phyloP scores from a whole-genome alignment of 2,797 vertebrate species.

The Gymnoscopelus braueri region DNA sequence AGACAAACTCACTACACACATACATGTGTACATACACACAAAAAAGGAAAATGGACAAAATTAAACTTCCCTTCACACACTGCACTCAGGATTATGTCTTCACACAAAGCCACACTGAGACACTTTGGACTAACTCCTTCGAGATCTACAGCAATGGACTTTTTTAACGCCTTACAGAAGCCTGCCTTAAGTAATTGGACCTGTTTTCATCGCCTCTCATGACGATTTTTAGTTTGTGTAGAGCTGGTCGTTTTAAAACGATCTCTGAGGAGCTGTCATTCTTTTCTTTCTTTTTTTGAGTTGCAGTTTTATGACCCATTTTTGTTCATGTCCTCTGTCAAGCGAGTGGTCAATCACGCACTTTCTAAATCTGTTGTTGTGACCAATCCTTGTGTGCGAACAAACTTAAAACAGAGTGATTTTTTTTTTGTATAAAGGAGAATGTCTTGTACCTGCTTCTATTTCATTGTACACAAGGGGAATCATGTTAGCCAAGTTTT shows the following conservation, averaged over 20 bases:
- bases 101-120: slow-evolving; percentile 79
- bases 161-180: slow-evolving; percentile 84
- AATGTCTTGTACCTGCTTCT: slow-evolving; percentile 66
- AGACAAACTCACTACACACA: slow-evolving; percentile 23
- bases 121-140: slow-evolving; percentile 82
- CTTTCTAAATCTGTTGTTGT: slow-evolving; percentile 76
- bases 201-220: slow-evolving; percentile 62
- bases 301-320: slow-evolving; percentile 69
- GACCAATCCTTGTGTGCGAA: slow-evolving; percentile 63
- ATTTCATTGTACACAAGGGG: slow-evolving; percentile 60
- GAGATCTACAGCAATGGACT: slow-evolving; percentile 79
- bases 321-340: slow-evolving; percentile 21
- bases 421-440: slow-evolving; percentile 48
- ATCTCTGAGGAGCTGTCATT: slow-evolving; percentile 63
- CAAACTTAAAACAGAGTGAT: slow-evolving; percentile 53
- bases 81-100: slow-evolving; percentile 82
- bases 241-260: slow-evolving; percentile 56
- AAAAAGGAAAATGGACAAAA: slow-evolving; percentile 56
- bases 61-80: slow-evolving; percentile 56
- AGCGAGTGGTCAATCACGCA: slow-evolving; percentile 83
- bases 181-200: slow-evolving; percentile 81
- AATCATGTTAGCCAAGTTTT: slow-evolving; percentile 48
- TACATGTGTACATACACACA: slow-evolving; percentile 51
- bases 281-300: slow-evolving; percentile 51
- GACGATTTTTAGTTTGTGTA: slow-evolving; percentile 73